Evolutionary conservation across 2,113 vertebrate species (phyloP).

Genomic region (Apteryx mantelli): DNA sequence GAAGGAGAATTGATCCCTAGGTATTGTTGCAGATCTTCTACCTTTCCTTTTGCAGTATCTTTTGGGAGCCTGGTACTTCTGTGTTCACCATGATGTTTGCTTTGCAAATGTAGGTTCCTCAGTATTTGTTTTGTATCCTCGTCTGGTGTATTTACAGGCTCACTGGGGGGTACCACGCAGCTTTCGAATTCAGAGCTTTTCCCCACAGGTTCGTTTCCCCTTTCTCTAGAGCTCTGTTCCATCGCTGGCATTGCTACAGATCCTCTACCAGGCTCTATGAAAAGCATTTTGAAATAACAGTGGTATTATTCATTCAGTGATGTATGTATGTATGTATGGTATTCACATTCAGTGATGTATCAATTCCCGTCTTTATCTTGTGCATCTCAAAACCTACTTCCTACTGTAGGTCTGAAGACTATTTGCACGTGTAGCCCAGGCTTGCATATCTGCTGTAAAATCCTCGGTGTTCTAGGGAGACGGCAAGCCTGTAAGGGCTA

Average conservation of each 20-base stretch:
- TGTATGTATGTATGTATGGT: neutral
- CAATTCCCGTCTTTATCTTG: neutral
- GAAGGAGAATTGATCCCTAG: neutral
- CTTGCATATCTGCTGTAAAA: neutral
- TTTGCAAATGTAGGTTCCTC: neutral
- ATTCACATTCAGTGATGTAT: neutral
- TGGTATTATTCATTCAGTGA: neutral
- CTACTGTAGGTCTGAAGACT: neutral
- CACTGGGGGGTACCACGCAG: rapidly evolving
- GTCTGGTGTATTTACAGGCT: neutral
- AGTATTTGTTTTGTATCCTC: neutral
- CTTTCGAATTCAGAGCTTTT: neutral
- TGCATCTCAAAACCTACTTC: neutral
- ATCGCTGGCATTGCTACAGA: rapidly evolving
- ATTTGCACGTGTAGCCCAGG: neutral
- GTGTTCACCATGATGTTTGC: neutral
- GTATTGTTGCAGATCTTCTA: neutral
- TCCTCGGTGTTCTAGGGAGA: neutral
- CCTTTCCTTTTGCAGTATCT: neutral
- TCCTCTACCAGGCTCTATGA: neutral
- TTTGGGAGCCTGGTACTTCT: neutral
- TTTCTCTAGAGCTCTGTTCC: neutral
- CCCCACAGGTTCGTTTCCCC: neutral
- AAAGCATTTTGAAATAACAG: neutral
- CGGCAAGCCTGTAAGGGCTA: neutral